Conservation (phyloP, 2,888 invertebrate genomes). For the Byasa hedistus region DNA sequence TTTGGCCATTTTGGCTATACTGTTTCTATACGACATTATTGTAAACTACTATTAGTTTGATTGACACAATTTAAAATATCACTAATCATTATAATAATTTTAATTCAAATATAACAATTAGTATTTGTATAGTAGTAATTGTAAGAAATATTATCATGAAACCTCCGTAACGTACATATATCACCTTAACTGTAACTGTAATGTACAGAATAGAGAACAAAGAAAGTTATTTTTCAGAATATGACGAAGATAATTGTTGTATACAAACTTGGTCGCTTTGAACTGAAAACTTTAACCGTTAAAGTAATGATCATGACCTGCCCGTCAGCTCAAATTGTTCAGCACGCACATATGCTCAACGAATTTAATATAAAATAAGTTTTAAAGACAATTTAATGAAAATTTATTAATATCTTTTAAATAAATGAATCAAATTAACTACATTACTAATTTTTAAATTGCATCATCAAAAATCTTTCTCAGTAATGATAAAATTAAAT, state of each 20-base stretch:
- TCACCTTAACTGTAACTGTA: no score
- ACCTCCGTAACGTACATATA: no score
- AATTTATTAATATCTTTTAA: constrained; percentile 3
- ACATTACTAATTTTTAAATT: constrained; percentile 10
- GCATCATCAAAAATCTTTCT: constrained; percentile 14
- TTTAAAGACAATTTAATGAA: constrained; percentile 33
- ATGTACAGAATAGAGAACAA: not conserved
- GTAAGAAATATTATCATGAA: no score
- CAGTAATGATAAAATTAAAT: not conserved
- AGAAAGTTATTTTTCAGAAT: not conserved
- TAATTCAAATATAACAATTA: no score
- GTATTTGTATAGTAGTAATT: no score
- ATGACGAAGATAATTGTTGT: not conserved
- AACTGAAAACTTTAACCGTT: constrained; percentile 54
- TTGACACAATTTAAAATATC: no score
- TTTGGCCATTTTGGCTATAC: not conserved
- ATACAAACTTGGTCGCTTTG: constrained; percentile 59
- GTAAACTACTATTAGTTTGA: no score
- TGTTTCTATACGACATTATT: no score
- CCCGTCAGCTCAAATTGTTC: constrained; percentile 67
- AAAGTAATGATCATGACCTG: constrained; percentile 58
- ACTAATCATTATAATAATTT: no score
- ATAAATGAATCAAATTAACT: constrained; percentile 3
- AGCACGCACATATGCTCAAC: constrained; percentile 49
- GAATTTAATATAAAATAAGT: constrained; percentile 34